These are phyloP conservation scores for Centropus unirufus DNA, from an alignment of 2,113 vertebrate genomes.

Conservation along the genomic window DNA sequence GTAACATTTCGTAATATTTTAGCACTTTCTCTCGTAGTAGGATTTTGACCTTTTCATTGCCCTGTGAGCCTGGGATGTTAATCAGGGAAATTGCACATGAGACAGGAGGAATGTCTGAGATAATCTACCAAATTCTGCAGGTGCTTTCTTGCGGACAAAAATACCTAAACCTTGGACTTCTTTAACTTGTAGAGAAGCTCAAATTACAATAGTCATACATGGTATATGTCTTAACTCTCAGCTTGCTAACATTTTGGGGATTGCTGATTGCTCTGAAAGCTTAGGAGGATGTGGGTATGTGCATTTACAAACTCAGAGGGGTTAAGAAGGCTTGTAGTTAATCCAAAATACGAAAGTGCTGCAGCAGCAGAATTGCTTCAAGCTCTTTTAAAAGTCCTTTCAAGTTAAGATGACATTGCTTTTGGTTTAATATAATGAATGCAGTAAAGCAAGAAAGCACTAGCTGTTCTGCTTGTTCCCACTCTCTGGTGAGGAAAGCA, in stretches of 20 bases:
- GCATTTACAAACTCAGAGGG: conserved; percentile 13
- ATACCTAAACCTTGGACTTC: conserved; percentile 19
- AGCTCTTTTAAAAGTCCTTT: conserved; percentile 67
- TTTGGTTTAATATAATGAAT: conserved; percentile 56
- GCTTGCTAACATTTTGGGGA: not conserved
- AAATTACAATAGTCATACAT: not conserved
- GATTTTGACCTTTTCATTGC: conserved; percentile 53
- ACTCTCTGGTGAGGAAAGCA: conserved; percentile 39
- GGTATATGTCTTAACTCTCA: conserved; percentile 29
- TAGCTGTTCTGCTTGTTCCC: conserved; percentile 46
- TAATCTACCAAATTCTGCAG: conserved; percentile 29
- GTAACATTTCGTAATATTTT: conserved; percentile 50
- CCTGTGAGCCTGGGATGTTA: not conserved
- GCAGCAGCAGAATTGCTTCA: conserved; percentile 54
- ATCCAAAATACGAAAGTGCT: conserved; percentile 58
- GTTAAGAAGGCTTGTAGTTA: conserved; percentile 60
- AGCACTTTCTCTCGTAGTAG: not conserved
- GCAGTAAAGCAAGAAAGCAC: conserved; percentile 56
- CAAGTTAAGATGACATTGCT: conserved; percentile 62
- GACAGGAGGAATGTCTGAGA: conserved; percentile 11
- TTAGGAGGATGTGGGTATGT: not conserved
- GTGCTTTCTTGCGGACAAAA: conserved; percentile 43
- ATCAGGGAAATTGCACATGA: not conserved
- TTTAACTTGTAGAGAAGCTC: conserved; percentile 19
- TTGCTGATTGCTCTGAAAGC: not conserved